phyloP scores from a whole-genome alignment of 2,113 vertebrate genomes.

The mouse (Mus musculus) region DNA sequence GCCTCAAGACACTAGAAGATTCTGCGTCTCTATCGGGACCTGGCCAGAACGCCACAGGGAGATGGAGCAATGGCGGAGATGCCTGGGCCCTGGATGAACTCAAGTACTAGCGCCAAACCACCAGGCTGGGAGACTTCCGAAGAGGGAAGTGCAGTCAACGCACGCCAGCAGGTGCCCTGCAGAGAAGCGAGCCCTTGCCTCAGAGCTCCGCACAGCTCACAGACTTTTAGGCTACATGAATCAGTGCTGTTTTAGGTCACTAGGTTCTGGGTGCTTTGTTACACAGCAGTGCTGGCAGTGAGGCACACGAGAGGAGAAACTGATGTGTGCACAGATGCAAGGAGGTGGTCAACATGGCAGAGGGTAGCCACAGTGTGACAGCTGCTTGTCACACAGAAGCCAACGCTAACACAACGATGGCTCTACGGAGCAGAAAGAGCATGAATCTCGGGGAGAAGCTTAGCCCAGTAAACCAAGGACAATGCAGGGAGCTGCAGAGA shows the following conservation, averaged over 20 bases:
- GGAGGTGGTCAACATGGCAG: background rate
- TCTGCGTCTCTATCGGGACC: background rate
- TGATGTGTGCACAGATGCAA: background rate
- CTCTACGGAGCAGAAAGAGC: background rate
- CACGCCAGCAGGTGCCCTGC: background rate
- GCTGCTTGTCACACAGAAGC: background rate
- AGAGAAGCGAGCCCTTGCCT: background rate
- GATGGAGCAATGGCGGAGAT: background rate
- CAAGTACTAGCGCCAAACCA: background rate
- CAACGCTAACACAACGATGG: background rate
- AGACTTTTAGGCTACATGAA: background rate
- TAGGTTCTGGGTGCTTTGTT: background rate
- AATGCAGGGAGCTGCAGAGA: background rate
- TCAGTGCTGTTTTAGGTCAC: background rate
- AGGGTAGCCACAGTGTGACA: background rate
- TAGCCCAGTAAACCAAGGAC: background rate
- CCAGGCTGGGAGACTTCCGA: background rate
- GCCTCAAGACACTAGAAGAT: background rate
- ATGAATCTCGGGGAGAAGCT: background rate
- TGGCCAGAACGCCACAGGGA: background rate
- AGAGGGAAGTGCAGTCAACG: too few relatives aligned
- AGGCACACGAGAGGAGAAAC: too few relatives aligned
- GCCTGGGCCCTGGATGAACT: background rate
- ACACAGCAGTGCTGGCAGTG: background rate
- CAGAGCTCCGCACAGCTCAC: background rate